Conservation (phyloP, 2,888 invertebrate genomes). For the Melinaea menophilus region DNA sequence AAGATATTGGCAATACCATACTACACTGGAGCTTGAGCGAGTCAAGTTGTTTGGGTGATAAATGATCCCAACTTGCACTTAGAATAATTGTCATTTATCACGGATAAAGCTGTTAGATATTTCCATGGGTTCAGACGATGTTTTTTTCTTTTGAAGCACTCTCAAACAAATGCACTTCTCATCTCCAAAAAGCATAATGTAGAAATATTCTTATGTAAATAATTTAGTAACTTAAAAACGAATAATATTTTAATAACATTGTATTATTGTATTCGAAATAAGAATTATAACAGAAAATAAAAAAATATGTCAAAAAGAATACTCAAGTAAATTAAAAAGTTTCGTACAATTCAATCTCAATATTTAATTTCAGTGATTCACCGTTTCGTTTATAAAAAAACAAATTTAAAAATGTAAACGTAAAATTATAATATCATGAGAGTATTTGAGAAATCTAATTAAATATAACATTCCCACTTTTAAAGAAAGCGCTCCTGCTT, state of each 20-base stretch:
- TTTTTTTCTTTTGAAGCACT: too few relatives aligned
- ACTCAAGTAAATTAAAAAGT: neutral
- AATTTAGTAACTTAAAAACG: neutral
- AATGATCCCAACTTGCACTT: conserved; percentile 25
- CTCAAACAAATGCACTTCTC: neutral
- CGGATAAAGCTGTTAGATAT: conserved; percentile 13
- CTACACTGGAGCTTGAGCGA: conserved; percentile 12
- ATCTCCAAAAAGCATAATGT: too few relatives aligned
- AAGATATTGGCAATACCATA: conserved; percentile 20
- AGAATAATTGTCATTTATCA: conserved; percentile 36
- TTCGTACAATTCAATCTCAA: neutral
- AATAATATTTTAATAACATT: neutral
- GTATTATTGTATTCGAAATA: neutral
- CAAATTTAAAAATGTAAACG: conserved; percentile 2
- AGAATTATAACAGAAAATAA: conserved; percentile 4
- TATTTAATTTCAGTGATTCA: conserved; percentile 3
- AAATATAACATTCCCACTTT: conserved; percentile 19
- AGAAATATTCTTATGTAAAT: too few relatives aligned
- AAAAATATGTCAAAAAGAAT: neutral
- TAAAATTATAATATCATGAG: conserved; percentile 19
- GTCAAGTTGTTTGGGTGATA: conserved; percentile 25
- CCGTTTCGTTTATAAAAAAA: conserved; percentile 3
- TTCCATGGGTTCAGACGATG: conserved; percentile 1
- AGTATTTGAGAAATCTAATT: conserved; percentile 18
- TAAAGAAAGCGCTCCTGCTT: conserved; percentile 13